Evolutionary conservation across 1,140 invertebrate genomes (phyloP).

Genomic region (Hycleus cichorii): DNA sequence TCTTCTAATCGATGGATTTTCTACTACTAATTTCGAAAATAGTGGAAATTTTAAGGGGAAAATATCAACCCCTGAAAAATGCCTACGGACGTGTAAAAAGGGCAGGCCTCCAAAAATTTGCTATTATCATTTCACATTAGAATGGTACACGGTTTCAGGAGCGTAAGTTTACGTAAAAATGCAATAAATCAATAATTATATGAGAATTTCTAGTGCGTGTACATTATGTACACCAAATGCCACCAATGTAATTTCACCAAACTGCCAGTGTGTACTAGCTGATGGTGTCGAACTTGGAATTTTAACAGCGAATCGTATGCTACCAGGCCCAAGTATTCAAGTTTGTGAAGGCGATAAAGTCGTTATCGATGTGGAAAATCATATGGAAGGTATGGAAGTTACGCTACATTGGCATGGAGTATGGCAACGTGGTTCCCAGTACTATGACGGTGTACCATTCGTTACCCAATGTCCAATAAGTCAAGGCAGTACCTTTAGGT

Average conservation of each 20-base stretch:
- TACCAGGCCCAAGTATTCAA: constrained; percentile 85
- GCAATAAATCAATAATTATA: background rate
- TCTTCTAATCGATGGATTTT: too few relatives aligned
- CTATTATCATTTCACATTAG: constrained; percentile 84
- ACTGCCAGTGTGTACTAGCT: constrained; percentile 80
- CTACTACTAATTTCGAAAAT: too few relatives aligned
- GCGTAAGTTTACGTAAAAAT: constrained; percentile 57
- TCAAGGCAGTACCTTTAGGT: constrained; percentile 74
- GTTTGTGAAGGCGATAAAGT: constrained; percentile 81
- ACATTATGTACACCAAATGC: constrained; percentile 84
- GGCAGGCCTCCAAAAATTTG: constrained; percentile 74
- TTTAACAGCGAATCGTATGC: constrained; percentile 78
- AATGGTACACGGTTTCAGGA: constrained; percentile 80
- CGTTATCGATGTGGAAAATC: constrained; percentile 77
- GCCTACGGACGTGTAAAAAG: constrained; percentile 73
- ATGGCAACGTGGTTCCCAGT: constrained; percentile 71
- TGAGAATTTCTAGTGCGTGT: constrained; percentile 62
- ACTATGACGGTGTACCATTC: constrained; percentile 85
- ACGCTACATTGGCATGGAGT: constrained; percentile 87
- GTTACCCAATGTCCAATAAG: constrained; percentile 86
- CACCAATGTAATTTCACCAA: constrained; percentile 78
- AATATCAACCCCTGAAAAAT: constrained; percentile 73
- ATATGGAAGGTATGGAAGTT: constrained; percentile 68
- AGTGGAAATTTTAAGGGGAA: too few relatives aligned
- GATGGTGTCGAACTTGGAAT: constrained; percentile 84